Evolutionary conservation across 2,888 invertebrate species (phyloP).

Genomic region (Caenorhabditis japonica): DNA sequence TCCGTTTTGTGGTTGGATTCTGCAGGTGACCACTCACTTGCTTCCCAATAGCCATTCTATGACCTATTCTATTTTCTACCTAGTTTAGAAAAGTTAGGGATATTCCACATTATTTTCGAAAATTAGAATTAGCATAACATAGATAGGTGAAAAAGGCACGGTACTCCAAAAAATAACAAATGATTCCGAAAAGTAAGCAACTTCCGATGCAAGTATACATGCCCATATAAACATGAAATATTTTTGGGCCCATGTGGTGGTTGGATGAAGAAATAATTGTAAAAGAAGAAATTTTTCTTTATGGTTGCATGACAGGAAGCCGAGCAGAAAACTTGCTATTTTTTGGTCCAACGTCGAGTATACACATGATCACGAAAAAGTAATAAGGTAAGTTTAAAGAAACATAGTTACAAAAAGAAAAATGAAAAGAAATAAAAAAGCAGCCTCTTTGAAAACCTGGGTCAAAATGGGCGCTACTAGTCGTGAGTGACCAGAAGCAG

Average conservation of each 20-base stretch:
- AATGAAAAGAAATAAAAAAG: too few species aligned
- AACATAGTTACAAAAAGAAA: too few species aligned
- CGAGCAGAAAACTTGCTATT: slow-evolving; percentile 29
- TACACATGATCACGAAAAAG: neutral
- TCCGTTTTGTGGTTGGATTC: slow-evolving; percentile 46
- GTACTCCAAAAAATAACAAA: slow-evolving; percentile 30
- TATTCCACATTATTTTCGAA: too few species aligned
- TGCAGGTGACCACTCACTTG: slow-evolving; percentile 46
- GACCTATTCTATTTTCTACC: slow-evolving; percentile 29
- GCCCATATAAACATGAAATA: slow-evolving; percentile 35
- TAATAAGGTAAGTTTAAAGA: neutral
- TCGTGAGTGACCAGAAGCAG: slow-evolving; percentile 22
- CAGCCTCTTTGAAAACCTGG: too few species aligned
- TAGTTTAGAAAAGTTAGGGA: slow-evolving; percentile 14
- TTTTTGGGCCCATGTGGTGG: slow-evolving; percentile 8
- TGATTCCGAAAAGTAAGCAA: slow-evolving; percentile 29
- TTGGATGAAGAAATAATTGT: slow-evolving; percentile 23
- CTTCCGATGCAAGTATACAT: slow-evolving; percentile 48
- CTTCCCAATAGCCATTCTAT: slow-evolving; percentile 29
- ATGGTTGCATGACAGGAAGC: slow-evolving; percentile 46
- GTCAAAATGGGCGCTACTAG: slow-evolving; percentile 6
- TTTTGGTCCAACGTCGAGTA: neutral
- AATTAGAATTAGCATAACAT: too few species aligned
- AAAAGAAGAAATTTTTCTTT: slow-evolving; percentile 22
- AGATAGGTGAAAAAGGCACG: neutral